Conservation (phyloP, 1,140 invertebrate genomes). For the Ceratosolen fusciceps region DNA sequence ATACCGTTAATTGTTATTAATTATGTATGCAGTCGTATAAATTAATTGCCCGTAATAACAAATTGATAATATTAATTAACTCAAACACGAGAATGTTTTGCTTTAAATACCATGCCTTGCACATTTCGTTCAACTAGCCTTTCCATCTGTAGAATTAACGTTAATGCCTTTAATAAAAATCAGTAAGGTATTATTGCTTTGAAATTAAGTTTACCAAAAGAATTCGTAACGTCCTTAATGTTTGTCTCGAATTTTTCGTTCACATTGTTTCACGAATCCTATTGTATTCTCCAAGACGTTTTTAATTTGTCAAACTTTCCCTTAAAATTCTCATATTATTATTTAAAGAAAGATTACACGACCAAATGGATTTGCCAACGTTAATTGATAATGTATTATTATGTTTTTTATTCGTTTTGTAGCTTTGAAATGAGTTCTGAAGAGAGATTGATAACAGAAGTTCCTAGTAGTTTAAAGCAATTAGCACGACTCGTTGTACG, state of each 20-base stretch:
- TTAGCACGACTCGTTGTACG: conserved; percentile 90
- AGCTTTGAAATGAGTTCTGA: conserved; percentile 61
- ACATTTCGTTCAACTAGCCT: neutral
- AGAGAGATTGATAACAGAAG: conserved; percentile 80
- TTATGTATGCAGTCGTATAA: conserved; percentile 35
- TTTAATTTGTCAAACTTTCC: neutral
- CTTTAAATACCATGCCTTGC: neutral
- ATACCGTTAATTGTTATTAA: conserved; percentile 25
- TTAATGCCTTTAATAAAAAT: neutral
- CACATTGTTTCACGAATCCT: neutral
- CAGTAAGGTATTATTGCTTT: neutral
- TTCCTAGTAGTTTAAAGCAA: conserved; percentile 91
- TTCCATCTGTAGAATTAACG: neutral
- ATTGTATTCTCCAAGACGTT: neutral
- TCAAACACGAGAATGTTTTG: neutral
- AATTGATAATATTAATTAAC: neutral
- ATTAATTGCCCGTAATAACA: neutral
- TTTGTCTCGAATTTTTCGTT: conserved; percentile 18
- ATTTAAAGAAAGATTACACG: neutral
- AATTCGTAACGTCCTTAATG: too few species aligned
- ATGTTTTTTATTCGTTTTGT: neutral
- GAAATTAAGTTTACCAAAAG: conserved; percentile 14
- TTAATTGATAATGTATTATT: too few species aligned
- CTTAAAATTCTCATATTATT: neutral
- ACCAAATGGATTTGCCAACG: neutral